Conservation (phyloP, 2,113 vertebrate genomes). For the Cardinalis cardinalis region DNA sequence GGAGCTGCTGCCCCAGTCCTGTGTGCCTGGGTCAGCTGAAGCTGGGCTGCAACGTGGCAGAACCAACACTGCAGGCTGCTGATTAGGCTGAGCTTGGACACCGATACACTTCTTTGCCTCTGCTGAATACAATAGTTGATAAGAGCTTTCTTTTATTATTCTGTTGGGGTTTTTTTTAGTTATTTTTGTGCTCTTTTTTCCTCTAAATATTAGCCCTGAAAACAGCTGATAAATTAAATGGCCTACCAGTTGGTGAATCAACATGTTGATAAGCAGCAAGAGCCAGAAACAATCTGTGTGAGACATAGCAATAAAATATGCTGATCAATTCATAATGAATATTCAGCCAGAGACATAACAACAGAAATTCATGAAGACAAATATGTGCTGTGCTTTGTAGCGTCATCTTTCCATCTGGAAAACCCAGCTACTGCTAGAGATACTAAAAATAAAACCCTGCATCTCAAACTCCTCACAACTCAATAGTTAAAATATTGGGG, state of each 20-base stretch:
- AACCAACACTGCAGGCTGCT: not conserved
- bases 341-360: not conserved
- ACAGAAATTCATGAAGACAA: not conserved
- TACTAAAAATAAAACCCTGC: not conserved
- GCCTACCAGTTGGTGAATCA: not conserved
- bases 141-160: not conserved
- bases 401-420: not conserved
- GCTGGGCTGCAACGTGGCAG: not conserved
- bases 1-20: not conserved
- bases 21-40: not conserved
- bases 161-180: not conserved
- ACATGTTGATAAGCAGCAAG: not conserved
- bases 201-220: not conserved
- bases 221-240: not conserved
- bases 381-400: not conserved
- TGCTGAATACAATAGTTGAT: not conserved
- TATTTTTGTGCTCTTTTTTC: not conserved
- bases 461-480: not conserved
- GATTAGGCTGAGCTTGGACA: not conserved
- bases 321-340: slow-evolving; percentile 12
- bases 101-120: not conserved
- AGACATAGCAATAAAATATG: not conserved
- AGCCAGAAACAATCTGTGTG: not conserved
- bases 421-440: not conserved
- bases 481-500: not conserved